Evolutionary conservation across 2,797 vertebrate species (phyloP), one percentile per base, ranked within the genome.

Genomic region (Etheostoma nigrum): DNA sequence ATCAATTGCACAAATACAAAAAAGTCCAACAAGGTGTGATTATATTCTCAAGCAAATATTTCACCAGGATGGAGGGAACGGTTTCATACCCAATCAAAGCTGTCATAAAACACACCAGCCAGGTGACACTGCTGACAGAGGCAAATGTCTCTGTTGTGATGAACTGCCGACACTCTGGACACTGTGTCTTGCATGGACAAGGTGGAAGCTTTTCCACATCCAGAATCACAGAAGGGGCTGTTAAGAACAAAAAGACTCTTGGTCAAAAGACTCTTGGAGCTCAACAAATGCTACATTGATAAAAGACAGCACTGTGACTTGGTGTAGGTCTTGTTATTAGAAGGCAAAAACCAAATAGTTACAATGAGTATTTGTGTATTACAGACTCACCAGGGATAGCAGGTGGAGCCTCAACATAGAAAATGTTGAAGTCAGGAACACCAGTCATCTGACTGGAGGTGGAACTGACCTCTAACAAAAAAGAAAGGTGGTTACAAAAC

Each of bases 141-240:
- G 64, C 65, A 1, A 7, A 51, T 0, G 82, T 87, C 66, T 95
- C 92, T 14, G 95, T 95, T 42, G 40, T 67, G 19, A 95, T 6
- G 44, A 77, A 95, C 84, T 92, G 71, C 1, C 1, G 45, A 74
- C 95, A 95, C 60, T 82, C 79, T 1, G 94, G 94, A 64, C 95
- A 95, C 78, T 91, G 91, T 0, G 91, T 95, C 68, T 49, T 90
- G 63, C 79, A 54, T 0, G 94, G 78, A 14, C 3, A 0, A 2
- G 27, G 1, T 1, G 93, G 89, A 47, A 95, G 82, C 0, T 89
- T 64, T 0, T 76, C 11, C 40, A 86, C 0, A 14, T 95, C 89
- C 79, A 92, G 51, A 72, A 92, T 85, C 40, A 94, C 89, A 51
- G 19, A 9, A 9, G 95, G 95, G n/a, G 95, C 95, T 95, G 67